These are phyloP conservation scores for Entomyzon cyanotis DNA, from an alignment of 2,113 vertebrate genomes.

Conservation along the genomic window DNA sequence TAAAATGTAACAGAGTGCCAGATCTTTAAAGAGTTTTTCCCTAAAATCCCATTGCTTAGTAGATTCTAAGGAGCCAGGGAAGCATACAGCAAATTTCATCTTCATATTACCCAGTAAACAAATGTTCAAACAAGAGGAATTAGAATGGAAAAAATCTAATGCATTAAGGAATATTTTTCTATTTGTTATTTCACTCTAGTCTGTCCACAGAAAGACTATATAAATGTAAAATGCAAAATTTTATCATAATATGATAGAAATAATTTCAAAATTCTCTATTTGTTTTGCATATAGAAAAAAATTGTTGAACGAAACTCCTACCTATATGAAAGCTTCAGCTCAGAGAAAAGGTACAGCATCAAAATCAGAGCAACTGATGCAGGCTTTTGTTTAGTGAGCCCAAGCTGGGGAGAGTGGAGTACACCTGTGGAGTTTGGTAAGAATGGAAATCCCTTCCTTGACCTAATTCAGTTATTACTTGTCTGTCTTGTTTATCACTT, in stretches of 20 bases:
- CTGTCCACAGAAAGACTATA: neutral
- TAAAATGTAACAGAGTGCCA: rapidly evolving
- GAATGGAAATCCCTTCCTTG: neutral
- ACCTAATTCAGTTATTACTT: neutral
- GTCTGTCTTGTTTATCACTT: neutral
- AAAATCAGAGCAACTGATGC: constrained; percentile 44
- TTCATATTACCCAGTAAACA: neutral
- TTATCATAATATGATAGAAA: neutral
- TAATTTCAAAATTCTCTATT: neutral
- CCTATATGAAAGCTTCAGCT: neutral
- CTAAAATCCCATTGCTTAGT: neutral
- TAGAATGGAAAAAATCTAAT: neutral
- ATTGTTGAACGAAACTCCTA: neutral
- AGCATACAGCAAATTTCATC: neutral
- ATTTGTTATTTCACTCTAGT: neutral
- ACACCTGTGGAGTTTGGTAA: constrained; percentile 50
- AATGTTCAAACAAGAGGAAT: neutral
- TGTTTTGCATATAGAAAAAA: neutral
- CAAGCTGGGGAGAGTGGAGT: constrained; percentile 56
- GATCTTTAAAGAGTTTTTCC: neutral
- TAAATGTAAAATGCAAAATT: neutral
- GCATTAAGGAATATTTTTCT: neutral
- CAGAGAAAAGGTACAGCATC: neutral
- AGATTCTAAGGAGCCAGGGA: neutral
- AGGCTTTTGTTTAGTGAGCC: neutral